Evolutionary conservation across 2,888 invertebrate species (phyloP).

Genomic region (Hypomecis punctinalis): DNA sequence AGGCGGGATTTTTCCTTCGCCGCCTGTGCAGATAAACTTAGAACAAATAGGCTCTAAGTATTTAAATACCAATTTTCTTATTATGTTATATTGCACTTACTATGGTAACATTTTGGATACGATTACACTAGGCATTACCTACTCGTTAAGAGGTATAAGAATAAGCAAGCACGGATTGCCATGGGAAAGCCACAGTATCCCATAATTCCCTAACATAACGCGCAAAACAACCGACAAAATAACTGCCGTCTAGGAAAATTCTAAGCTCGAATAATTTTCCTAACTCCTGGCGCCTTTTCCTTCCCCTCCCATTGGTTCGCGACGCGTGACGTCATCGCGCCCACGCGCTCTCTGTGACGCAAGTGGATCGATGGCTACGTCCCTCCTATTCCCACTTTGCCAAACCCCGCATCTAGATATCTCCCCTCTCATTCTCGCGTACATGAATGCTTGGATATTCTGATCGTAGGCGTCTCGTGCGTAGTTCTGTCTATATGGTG

Average conservation of each 20-base stretch:
- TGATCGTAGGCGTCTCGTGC: conserved; percentile 79
- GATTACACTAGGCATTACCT: too few species aligned
- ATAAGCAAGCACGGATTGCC: background rate
- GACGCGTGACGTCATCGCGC: conserved; percentile 80
- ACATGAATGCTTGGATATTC: conserved; percentile 76
- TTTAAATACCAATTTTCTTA: too few species aligned
- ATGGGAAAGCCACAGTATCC: background rate
- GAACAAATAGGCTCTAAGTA: too few species aligned
- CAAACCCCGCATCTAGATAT: conserved; percentile 22
- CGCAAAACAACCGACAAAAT: conserved; percentile 1
- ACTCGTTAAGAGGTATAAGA: too few species aligned
- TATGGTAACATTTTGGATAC: too few species aligned
- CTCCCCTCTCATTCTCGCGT: conserved; percentile 60
- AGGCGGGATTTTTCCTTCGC: too few species aligned
- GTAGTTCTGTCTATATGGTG: conserved; percentile 61
- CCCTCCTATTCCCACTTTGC: conserved; percentile 54
- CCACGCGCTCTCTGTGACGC: conserved; percentile 82
- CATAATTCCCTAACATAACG: too few species aligned
- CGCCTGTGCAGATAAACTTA: too few species aligned
- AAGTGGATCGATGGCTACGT: conserved; percentile 75
- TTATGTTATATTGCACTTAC: too few species aligned
- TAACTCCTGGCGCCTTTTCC: conserved; percentile 77
- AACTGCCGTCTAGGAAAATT: conserved; percentile 29
- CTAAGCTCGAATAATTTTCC: conserved; percentile 47
- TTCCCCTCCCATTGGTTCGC: conserved; percentile 65